Percentiles rank a stretch among this genome's conserved stretches.
Evolutionary conservation across 2,113 vertebrate species (phyloP).

Genomic region (Coryphaenoides rupestris): DNA sequence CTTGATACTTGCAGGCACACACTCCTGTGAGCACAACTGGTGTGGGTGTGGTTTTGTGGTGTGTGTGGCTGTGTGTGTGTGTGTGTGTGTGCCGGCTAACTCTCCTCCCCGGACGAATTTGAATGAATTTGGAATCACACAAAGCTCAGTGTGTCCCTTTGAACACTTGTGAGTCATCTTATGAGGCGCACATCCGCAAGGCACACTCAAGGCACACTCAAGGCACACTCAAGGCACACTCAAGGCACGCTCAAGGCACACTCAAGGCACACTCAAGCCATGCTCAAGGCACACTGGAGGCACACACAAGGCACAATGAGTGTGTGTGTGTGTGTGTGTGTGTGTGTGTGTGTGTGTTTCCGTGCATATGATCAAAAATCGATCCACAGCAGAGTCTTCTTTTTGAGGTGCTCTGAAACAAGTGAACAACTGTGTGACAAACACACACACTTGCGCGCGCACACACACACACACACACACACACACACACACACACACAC

Average conservation of each 20-base stretch:
- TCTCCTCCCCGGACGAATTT: too few relatives aligned
- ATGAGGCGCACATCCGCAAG: neutral
- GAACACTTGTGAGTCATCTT: too few relatives aligned
- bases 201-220: neutral
- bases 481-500: constrained; percentile 1
- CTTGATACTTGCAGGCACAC: too few relatives aligned
- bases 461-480: constrained; percentile 10
- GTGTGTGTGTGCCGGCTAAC: too few relatives aligned
- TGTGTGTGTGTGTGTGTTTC: neutral
- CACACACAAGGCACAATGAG: neutral
- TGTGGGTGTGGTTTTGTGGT: too few relatives aligned
- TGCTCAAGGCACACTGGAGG: neutral
- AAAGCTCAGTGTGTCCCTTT: too few relatives aligned
- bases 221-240: neutral
- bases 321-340: neutral
- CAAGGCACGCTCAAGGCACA: neutral
- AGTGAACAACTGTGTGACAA: constrained; percentile 26
- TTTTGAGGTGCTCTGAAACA: neutral
- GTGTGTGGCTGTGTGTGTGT: too few relatives aligned
- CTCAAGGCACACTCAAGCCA: neutral
- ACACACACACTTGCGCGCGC: constrained; percentile 7
- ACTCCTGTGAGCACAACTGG: too few relatives aligned
- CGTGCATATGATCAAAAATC: neutral
- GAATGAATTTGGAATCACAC: too few relatives aligned
- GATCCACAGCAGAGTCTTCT: neutral